phyloP scores from a whole-genome alignment of 2,797 vertebrate species.

The Echiichthys vipera region DNA sequence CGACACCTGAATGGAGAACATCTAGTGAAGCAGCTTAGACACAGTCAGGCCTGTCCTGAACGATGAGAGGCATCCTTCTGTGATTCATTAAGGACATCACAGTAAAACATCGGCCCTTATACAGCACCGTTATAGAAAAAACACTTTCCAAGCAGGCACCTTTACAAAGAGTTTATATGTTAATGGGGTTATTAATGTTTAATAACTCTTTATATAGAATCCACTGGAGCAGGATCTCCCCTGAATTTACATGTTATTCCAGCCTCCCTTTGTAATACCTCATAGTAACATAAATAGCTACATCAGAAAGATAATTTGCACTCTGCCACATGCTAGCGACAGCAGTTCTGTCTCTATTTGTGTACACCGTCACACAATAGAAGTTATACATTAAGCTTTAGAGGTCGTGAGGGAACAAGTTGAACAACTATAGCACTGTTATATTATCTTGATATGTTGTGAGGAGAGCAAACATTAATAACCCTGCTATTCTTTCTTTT shows the following conservation, averaged over 20 bases:
- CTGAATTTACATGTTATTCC: background rate
- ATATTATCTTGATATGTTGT: background rate
- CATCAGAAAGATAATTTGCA: background rate
- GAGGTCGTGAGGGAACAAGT: background rate
- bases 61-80: constrained; percentile 29
- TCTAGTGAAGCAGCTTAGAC: constrained; percentile 54
- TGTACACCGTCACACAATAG: background rate
- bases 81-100: constrained; percentile 29
- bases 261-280: background rate
- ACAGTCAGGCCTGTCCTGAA: constrained; percentile 57
- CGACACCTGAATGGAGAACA: constrained; percentile 83
- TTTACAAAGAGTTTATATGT: background rate
- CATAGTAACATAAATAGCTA: too few relatives aligned
- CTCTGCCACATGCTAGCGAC: background rate
- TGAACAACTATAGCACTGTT: too few relatives aligned
- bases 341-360: background rate
- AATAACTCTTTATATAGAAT: background rate
- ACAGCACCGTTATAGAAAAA: background rate
- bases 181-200: background rate
- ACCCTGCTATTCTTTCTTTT: background rate
- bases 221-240: background rate
- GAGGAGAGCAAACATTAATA: background rate
- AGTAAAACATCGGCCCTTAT: background rate
- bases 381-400: background rate
- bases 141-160: background rate